Base-by-base conservation (phyloP, 1,140 invertebrate species). In the Drosophila teissieri region DNA sequence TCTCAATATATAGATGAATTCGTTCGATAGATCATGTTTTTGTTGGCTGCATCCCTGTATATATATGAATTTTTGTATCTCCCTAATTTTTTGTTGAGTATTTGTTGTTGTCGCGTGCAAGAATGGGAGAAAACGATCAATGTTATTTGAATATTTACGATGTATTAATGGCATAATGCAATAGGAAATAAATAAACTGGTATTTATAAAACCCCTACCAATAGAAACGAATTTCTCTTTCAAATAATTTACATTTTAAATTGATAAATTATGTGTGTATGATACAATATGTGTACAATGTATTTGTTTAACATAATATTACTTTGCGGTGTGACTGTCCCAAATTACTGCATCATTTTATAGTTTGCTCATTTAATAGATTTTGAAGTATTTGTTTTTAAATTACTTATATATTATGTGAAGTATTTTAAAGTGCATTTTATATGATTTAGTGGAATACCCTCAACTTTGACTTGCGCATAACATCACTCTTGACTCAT, bases 141-240 rank as follows among this genome's bases (percentile, higher is more conserved):
- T 83, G 80, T 83, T 83, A 83, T 83, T 80, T 83, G 81, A 83
- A 84, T 84, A 83, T 83, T 80, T 84, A 83, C 82, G 57, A 84
- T 78, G 81, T 84, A 84, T 83, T 80, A 72, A 83, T 67, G 56
- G 72, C 80, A 83, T 76, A 72, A 52, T 72, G 76, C 76, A 80
- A 76, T 83, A 83, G 76, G 57, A 64, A 84, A 85, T 84, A 84
- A 84, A 80, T 39, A 80, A 83, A 64, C 22, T 22, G 69, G 64
- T 84, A 84, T 84, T 84, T 85, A 84, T 85, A 84, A 85, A 85
- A 42, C 64, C 80, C 54, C 64, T 64, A 68, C 46, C 52, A 31
- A 44, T 37, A 78, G 2, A 49, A 49, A 49, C 4, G n/a, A 14
- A 4, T 27, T 64, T 63, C 17, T n/a, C 37, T 45, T 24, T 69